phyloP scores from a whole-genome alignment of 2,113 vertebrate genomes.

The Miniopterus natalensis region DNA sequence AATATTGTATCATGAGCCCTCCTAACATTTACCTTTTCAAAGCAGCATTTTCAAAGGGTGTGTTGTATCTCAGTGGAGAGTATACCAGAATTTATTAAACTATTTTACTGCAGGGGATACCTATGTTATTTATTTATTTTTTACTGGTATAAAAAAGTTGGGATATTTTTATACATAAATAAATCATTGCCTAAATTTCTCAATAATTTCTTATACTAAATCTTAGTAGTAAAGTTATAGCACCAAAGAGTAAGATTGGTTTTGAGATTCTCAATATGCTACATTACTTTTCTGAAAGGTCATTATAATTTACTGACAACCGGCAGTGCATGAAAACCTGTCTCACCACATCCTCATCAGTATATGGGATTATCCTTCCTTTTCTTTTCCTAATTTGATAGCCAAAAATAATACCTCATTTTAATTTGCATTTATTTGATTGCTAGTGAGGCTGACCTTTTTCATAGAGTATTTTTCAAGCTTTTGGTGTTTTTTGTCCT shows the following conservation, averaged over 20 bases:
- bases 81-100: neutral
- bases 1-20: neutral
- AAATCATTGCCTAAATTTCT: neutral
- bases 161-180: neutral
- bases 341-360: conserved; percentile 77
- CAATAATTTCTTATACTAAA: neutral
- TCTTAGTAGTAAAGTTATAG: conserved; percentile 23
- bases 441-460: conserved; percentile 60
- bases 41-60: neutral
- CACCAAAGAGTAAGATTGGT: neutral
- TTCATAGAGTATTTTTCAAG: conserved; percentile 43
- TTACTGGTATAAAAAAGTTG: neutral
- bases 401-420: conserved; percentile 72
- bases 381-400: conserved; percentile 78
- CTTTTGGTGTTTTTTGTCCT: conserved; percentile 36
- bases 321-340: conserved; percentile 32
- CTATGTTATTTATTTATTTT: conserved; percentile 1
- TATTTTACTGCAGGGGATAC: neutral
- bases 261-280: conserved; percentile 13
- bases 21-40: conserved; percentile 25
- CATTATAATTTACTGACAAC: conserved; percentile 7
- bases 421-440: conserved; percentile 82
- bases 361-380: conserved; percentile 58
- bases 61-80: neutral
- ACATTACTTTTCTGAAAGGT: conserved; percentile 47